A percentile compares a stretch with the other conserved stretches of the same genome.
These are phyloP conservation scores for Acanthopagrus latus DNA, from an alignment of 2,797 vertebrate species.

Conservation along the genomic window DNA sequence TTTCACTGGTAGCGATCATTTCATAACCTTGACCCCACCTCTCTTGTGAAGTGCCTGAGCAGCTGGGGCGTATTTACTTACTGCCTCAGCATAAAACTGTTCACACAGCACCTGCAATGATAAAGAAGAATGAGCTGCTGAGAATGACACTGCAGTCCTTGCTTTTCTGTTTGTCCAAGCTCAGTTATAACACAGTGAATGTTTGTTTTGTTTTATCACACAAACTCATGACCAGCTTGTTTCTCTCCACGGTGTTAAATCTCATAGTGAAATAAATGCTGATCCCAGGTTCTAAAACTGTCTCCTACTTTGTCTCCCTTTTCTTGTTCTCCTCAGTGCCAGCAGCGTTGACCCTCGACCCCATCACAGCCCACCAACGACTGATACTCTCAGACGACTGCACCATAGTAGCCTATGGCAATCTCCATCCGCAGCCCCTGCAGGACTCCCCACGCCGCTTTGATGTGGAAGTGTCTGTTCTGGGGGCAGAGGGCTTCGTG, in stretches of 20 bases:
- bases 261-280: conserved; percentile 9
- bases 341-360: conserved; percentile 93
- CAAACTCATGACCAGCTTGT: not conserved
- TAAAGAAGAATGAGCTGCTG: conserved; percentile 31
- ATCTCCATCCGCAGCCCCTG: conserved; percentile 95
- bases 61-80: conserved; percentile 29
- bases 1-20: conserved; percentile 6
- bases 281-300: conserved; percentile 12
- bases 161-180: conserved; percentile 30
- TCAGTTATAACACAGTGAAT: conserved; percentile 32
- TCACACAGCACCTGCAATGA: conserved; percentile 25
- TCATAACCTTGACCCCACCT: conserved; percentile 32
- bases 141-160: conserved; percentile 42
- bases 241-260: conserved; percentile 6
- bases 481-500: conserved; percentile 92
- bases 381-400: conserved; percentile 98
- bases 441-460: conserved; percentile 98
- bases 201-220: conserved; percentile 20
- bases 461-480: conserved; percentile 96
- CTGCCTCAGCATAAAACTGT: conserved; percentile 49
- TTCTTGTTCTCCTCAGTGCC: conserved; percentile 86
- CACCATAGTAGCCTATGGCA: conserved; percentile 97
- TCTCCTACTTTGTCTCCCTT: not conserved
- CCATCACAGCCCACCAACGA: conserved; percentile 95
- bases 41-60: conserved; percentile 35